Evolutionary conservation across 2,797 vertebrate species (phyloP), one percentile per base, ranked within the genome.

Genomic region (Propithecus deckenii): DNA sequence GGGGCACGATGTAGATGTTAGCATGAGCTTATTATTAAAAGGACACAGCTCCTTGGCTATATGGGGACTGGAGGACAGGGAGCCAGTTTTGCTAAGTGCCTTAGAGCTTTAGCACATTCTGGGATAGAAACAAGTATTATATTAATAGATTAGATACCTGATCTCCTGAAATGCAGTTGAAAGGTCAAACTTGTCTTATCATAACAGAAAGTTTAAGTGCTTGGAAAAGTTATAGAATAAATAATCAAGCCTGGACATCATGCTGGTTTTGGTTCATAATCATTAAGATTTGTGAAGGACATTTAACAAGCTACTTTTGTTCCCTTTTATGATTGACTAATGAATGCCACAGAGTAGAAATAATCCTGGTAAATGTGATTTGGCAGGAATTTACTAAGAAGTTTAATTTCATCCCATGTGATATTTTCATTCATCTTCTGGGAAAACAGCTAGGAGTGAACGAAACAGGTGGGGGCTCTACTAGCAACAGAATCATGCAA

Each of bases 131-230:
- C 0, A 22, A 10, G 10, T 23, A 2, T 35, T 43, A 28, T 7
- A 59, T 28, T 28, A 59, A 59, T 59, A 48, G 30, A 38, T 17
- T n/a, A 52, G 30, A 22, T 14, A 17, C 20, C n/a, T 9, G 2
- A 63, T 52, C 78, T 94, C 72, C 83, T 87, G 63, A 95, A 86
- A 96, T 35, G 30, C 55, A 57, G 6, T 32, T 22, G 48, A 38
- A 88, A 94, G 17, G 35, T 75, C 48, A 81, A 48, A 20, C 35
- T 65, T 65, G 55, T 38, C 18, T 69, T 41, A 2, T 22, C 71
- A 41, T 63, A 71, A 22, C 38, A n/a, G 86, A 55, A 80, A 32
- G 61, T 55, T 2, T 22, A 85, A 93, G 59, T 84, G 22, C n/a
- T 80, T 81, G 46, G 48, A 13, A n/a, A 91, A 43, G 52, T 83